Evolutionary conservation across 2,797 vertebrate genomes (phyloP).

Genomic region (Hemibagrus guttatus): DNA sequence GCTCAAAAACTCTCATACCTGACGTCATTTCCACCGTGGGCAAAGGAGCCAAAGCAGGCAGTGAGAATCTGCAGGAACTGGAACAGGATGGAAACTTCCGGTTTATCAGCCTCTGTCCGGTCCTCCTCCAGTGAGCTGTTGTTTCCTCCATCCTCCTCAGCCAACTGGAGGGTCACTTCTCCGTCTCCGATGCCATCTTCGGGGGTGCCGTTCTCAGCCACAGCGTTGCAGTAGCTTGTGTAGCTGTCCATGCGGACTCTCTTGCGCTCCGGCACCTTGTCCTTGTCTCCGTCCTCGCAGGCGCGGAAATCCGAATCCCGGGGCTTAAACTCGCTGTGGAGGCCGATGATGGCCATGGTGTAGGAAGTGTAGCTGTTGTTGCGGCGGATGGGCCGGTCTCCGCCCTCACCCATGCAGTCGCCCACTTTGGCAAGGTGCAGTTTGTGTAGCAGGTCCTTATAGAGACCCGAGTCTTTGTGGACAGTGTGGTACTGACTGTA

Average conservation of each 20-base stretch:
- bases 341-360: slow-evolving; percentile 98
- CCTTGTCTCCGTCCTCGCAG: slow-evolving; percentile 78
- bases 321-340: slow-evolving; percentile 83
- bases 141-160: slow-evolving; percentile 71
- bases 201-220: slow-evolving; percentile 82
- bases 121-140: slow-evolving; percentile 84
- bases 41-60: slow-evolving; percentile 97
- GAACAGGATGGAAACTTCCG: slow-evolving; percentile 91
- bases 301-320: slow-evolving; percentile 76
- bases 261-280: slow-evolving; percentile 75
- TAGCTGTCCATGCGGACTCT: slow-evolving; percentile 97
- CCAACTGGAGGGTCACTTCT: slow-evolving; percentile 77
- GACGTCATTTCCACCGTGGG: slow-evolving; percentile 97
- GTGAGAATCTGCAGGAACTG: slow-evolving; percentile 98
- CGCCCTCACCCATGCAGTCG: slow-evolving; percentile 94
- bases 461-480: slow-evolving; percentile 96
- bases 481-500: slow-evolving; percentile 97
- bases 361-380: slow-evolving; percentile 99
- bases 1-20: slow-evolving; percentile 75
- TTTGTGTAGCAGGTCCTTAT: slow-evolving; percentile 96
- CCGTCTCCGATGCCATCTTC: slow-evolving; percentile 65
- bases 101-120: slow-evolving; percentile 84
- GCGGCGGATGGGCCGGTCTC: slow-evolving; percentile 87
- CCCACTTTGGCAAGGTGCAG: slow-evolving; percentile 94
- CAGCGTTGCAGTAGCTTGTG: slow-evolving; percentile 96